These are phyloP conservation scores for Ophiothrix spiculata DNA, from an alignment of 35 echinoderm and acorn worm species.

Conservation along the genomic window DNA sequence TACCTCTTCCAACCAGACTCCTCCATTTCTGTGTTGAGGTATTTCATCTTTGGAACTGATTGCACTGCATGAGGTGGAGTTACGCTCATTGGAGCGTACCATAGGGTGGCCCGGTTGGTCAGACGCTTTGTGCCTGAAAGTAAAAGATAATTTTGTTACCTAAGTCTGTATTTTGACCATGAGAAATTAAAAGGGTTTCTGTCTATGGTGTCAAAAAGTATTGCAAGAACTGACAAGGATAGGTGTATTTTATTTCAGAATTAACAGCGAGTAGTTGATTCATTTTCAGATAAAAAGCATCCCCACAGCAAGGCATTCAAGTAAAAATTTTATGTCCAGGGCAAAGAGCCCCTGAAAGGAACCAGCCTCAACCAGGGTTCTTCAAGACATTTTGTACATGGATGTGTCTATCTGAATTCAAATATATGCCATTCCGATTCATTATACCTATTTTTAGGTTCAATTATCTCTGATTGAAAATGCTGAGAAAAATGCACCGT, in stretches of 20 bases:
- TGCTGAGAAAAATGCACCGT: too few relatives aligned
- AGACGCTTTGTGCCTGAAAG: conserved; percentile 52
- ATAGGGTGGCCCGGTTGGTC: conserved; percentile 48
- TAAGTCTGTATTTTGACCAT: not conserved
- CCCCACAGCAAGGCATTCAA: too few relatives aligned
- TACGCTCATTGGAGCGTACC: conserved; percentile 45
- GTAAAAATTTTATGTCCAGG: too few relatives aligned
- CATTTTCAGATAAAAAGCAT: not conserved
- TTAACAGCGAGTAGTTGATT: not conserved
- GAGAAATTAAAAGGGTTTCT: not conserved
- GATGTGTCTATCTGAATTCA: too few relatives aligned
- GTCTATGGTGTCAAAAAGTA: not conserved
- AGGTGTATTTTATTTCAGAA: not conserved
- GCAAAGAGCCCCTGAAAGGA: too few relatives aligned
- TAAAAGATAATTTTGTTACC: not conserved
- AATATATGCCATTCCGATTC: too few relatives aligned
- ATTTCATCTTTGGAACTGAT: conserved; percentile 27
- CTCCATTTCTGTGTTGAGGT: conserved; percentile 22
- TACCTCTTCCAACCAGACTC: conserved; percentile 35
- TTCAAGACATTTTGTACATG: too few relatives aligned
- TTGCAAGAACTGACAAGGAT: not conserved
- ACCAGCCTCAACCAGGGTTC: too few relatives aligned
- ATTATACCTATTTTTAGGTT: too few relatives aligned
- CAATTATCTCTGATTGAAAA: too few relatives aligned
- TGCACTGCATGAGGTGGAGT: not conserved